A percentile compares a stretch with the other conserved stretches of the same genome.
Evolutionary conservation across 2,113 vertebrate genomes (phyloP).

Genomic region (Elephas maximus): DNA sequence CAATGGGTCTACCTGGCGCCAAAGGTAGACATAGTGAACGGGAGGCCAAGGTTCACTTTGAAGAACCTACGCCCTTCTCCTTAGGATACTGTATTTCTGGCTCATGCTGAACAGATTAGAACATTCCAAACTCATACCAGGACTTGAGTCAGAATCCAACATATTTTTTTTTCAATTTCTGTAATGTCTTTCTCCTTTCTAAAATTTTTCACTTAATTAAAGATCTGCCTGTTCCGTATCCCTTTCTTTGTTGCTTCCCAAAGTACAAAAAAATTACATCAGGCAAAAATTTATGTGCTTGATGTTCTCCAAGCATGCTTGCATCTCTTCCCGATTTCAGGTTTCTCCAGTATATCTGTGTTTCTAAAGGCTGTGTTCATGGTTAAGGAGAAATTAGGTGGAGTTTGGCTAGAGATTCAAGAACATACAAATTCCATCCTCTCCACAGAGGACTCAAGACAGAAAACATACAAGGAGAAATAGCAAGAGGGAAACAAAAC

Average conservation of each 20-base stretch:
- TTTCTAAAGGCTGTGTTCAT: constrained; percentile 54
- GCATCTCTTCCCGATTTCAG: neutral
- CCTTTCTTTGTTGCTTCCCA: constrained; percentile 43
- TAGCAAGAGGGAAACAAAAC: constrained; percentile 62
- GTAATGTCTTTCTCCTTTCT: constrained; percentile 72
- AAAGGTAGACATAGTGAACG: neutral
- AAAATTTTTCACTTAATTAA: constrained; percentile 59
- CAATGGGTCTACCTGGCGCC: neutral
- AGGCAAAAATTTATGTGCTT: constrained; percentile 42
- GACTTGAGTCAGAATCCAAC: constrained; percentile 58
- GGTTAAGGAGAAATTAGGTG: constrained; percentile 67
- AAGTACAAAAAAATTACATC: constrained; percentile 62
- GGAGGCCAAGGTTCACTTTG: neutral
- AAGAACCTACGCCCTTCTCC: constrained; percentile 15
- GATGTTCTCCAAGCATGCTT: constrained; percentile 19
- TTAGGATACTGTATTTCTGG: constrained; percentile 59
- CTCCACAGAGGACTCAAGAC: constrained; percentile 39
- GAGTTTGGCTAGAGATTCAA: constrained; percentile 67
- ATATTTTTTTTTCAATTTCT: constrained; percentile 60
- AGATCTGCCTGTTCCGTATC: constrained; percentile 42
- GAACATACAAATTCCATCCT: constrained; percentile 67
- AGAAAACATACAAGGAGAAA: constrained; percentile 71
- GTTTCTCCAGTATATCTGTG: constrained; percentile 9
- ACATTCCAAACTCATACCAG: constrained; percentile 62
- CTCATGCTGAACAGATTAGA: constrained; percentile 51